Conservation (phyloP, 53 echinoderm and acorn worm species). For the Paracentrotus lividus region DNA sequence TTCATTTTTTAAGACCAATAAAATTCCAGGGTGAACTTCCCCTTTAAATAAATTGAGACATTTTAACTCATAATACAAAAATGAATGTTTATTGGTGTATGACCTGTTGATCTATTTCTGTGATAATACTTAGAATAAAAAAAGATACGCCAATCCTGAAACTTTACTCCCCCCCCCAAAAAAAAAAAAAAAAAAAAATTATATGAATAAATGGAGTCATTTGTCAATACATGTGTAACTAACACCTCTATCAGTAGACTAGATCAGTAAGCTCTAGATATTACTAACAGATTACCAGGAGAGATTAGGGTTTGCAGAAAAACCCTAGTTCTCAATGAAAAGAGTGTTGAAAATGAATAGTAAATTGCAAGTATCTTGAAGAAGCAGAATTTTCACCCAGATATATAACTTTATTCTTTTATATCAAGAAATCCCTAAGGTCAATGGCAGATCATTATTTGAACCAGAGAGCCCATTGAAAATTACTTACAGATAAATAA, state of each 20-base stretch:
- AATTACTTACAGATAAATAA: not conserved
- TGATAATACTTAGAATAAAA: not conserved
- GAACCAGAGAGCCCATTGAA: not conserved
- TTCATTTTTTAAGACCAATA: too few relatives aligned
- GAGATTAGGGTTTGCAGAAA: not conserved
- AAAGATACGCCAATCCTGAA: not conserved
- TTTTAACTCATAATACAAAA: too few relatives aligned
- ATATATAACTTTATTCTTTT: not conserved
- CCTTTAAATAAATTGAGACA: too few relatives aligned
- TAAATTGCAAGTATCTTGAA: not conserved
- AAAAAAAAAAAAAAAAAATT: too few relatives aligned
- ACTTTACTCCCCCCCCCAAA: not conserved
- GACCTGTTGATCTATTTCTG: not conserved
- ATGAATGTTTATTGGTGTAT: too few relatives aligned
- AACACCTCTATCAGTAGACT: slow-evolving; percentile 32
- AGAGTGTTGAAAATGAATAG: slow-evolving; percentile 13
- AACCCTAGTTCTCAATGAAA: not conserved
- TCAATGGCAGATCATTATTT: not conserved
- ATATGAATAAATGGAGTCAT: slow-evolving; percentile 13
- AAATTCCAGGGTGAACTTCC: too few relatives aligned
- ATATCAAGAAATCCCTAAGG: not conserved
- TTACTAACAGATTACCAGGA: slow-evolving; percentile 5
- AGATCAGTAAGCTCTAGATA: not conserved
- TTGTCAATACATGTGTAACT: slow-evolving; percentile 29
- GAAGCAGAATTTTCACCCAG: not conserved